phyloP scores from a whole-genome alignment of 2,797 vertebrate genomes.

The Scleropages formosus region DNA sequence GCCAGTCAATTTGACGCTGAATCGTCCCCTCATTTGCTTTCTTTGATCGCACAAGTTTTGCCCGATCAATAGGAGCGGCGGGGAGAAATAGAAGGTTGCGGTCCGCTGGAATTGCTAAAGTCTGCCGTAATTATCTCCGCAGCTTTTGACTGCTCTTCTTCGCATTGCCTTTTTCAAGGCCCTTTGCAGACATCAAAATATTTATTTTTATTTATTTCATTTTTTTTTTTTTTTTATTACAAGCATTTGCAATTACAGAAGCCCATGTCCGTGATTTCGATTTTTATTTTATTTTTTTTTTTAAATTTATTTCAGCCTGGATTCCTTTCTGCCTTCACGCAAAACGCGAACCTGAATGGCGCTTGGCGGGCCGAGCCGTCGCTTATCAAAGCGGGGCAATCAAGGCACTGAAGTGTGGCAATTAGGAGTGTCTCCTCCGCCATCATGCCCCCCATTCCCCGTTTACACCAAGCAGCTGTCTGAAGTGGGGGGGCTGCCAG shows the following conservation, averaged over 20 bases:
- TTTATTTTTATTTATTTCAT: constrained; percentile 1
- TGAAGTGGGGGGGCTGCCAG: constrained; percentile 7
- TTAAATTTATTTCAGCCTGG: neutral
- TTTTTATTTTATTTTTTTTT: neutral
- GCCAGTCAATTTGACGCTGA: neutral
- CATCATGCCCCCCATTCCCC: neutral
- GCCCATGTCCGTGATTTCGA: constrained; percentile 6
- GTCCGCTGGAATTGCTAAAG: constrained; percentile 16
- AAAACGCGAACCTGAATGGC: constrained; percentile 7
- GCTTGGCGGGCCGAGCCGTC: neutral
- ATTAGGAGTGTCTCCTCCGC: constrained; percentile 23
- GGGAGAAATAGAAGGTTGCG: constrained; percentile 10
- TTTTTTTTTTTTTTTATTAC: constrained; percentile 21
- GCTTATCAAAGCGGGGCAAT: constrained; percentile 20
- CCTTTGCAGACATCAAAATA: constrained; percentile 23
- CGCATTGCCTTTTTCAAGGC: constrained; percentile 6
- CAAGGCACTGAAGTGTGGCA: constrained; percentile 21
- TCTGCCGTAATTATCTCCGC: constrained; percentile 19
- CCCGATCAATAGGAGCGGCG: constrained; percentile 24
- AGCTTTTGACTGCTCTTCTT: constrained; percentile 16
- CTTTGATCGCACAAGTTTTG: neutral
- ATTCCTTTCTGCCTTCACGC: constrained; percentile 6
- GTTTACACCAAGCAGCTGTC: constrained; percentile 19
- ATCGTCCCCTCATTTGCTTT: constrained; percentile 11
- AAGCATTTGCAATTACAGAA: constrained; percentile 26